phyloP scores from a whole-genome alignment of 2,113 vertebrate genomes.

The Opisthocomus hoazin region DNA sequence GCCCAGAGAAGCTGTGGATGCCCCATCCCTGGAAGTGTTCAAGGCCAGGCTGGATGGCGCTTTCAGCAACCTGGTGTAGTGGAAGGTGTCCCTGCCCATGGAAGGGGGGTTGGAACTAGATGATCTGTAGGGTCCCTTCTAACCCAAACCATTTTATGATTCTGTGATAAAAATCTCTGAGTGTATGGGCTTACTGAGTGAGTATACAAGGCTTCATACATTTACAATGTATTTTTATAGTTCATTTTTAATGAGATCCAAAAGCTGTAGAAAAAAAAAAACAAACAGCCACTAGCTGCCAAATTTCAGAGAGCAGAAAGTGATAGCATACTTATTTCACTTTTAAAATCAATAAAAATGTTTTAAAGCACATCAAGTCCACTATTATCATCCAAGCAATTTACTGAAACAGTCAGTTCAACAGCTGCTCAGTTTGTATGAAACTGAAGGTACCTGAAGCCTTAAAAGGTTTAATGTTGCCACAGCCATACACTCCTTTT shows the following conservation, averaged over 20 bases:
- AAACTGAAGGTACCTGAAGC: conserved; percentile 80
- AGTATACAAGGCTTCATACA: background rate
- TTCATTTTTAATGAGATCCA: background rate
- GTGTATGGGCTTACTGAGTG: background rate
- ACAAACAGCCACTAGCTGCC: background rate
- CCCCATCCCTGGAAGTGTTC: too few relatives aligned
- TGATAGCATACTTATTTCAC: background rate
- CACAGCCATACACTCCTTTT: conserved; percentile 97
- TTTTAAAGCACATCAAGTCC: background rate
- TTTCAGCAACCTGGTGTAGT: too few relatives aligned
- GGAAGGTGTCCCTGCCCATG: too few relatives aligned
- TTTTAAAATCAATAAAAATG: background rate
- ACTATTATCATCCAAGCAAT: background rate
- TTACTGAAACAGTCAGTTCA: background rate
- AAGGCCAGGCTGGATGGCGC: too few relatives aligned
- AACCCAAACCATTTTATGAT: too few relatives aligned
- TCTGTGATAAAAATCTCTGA: background rate
- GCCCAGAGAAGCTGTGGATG: too few relatives aligned
- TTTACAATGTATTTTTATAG: background rate
- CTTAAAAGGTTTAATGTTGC: conserved; percentile 90
- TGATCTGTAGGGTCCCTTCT: too few relatives aligned
- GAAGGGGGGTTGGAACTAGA: too few relatives aligned
- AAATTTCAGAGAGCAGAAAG: background rate
- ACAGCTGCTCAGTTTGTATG: background rate
- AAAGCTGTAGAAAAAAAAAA: background rate